A percentile compares a stretch with the other conserved stretches of the same genome.
phyloP scores from a whole-genome alignment of 2,797 vertebrate genomes.

The Monodelphis domestica region DNA sequence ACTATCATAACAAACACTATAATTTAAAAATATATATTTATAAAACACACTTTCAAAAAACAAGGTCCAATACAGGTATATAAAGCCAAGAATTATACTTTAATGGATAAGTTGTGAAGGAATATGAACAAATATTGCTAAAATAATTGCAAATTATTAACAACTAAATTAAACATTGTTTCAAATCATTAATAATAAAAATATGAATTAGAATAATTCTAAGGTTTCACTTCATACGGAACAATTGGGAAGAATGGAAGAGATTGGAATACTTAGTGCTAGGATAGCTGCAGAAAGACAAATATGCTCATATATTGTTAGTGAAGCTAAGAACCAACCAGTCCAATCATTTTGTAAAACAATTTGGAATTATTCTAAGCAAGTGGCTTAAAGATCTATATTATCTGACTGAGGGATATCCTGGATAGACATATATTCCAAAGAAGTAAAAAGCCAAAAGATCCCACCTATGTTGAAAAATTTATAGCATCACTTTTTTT shows the following conservation, averaged over 20 bases:
- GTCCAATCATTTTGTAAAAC: not conserved
- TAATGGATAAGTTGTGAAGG: not conserved
- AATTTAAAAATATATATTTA: not conserved
- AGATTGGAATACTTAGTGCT: not conserved
- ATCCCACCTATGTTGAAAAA: not conserved
- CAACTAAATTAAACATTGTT: not conserved
- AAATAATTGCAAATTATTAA: not conserved
- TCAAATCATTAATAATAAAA: not conserved
- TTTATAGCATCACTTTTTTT: not conserved
- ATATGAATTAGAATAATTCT: not conserved
- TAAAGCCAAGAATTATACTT: not conserved
- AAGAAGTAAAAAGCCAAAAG: not conserved
- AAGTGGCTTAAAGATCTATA: not conserved
- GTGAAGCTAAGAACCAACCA: not conserved
- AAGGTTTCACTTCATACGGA: not conserved
- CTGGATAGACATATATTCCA: not conserved
- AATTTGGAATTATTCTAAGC: not conserved
- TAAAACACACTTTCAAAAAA: not conserved
- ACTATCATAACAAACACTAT: not conserved
- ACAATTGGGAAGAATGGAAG: not conserved
- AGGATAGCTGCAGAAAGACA: not conserved
- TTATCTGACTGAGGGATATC: not conserved
- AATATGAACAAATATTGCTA: not conserved
- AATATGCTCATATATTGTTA: not conserved
- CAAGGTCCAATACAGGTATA: not conserved